Evolutionary conservation across 2,797 vertebrate species (phyloP).

Genomic region (Phataginus tetradactyla): DNA sequence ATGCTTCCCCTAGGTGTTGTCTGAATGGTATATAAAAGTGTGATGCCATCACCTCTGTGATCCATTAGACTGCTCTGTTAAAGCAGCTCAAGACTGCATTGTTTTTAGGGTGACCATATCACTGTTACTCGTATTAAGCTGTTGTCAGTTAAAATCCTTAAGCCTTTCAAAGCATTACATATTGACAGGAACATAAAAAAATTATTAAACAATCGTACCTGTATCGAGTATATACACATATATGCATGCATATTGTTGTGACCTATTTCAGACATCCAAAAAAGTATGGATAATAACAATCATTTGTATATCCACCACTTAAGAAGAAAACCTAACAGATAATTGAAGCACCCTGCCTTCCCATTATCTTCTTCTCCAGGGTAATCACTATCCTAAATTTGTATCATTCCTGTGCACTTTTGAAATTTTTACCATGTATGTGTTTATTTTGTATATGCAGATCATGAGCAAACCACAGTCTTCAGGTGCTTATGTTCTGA

Average conservation of each 20-base stretch:
- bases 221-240: background rate
- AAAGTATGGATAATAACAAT: background rate
- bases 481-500: constrained; percentile 94
- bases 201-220: background rate
- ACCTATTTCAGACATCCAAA: constrained; percentile 17
- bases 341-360: background rate
- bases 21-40: background rate
- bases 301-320: background rate
- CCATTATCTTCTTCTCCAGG: background rate
- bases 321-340: background rate
- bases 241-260: background rate
- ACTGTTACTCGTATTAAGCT: background rate
- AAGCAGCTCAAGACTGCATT: fast-evolving
- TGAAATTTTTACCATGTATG: background rate
- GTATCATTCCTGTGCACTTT: background rate
- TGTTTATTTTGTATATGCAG: constrained; percentile 79
- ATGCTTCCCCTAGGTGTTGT: background rate
- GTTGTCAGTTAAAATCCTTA: background rate
- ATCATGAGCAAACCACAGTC: constrained; percentile 91
- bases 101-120: background rate
- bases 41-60: background rate
- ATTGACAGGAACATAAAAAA: background rate
- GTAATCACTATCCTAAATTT: constrained; percentile 13
- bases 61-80: background rate
- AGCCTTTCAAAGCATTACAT: background rate